These are phyloP conservation scores for Psilopsiagon aymara DNA, from an alignment of 2,113 vertebrate genomes.

Conservation along the genomic window DNA sequence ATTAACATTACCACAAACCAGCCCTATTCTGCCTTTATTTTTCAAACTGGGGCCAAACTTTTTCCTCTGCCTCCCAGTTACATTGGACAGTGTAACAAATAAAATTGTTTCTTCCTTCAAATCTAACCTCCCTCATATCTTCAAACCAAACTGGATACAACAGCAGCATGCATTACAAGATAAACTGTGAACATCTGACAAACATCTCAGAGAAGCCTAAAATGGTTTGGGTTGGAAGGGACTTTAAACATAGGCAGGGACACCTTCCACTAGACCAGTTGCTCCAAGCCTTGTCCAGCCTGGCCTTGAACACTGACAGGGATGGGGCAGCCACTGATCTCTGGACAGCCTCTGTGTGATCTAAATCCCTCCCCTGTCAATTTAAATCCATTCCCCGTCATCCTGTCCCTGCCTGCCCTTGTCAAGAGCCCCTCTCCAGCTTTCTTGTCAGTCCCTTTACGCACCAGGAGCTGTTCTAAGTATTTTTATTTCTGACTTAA, in stretches of 20 bases:
- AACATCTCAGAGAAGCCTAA: background rate
- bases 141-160: background rate
- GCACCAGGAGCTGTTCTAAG: background rate
- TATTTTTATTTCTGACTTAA: background rate
- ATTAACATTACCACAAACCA: background rate
- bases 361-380: background rate
- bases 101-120: no score
- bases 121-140: no score
- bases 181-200: background rate
- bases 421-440: background rate
- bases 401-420: background rate
- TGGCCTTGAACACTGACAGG: background rate
- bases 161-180: rapidly evolving
- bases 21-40: background rate
- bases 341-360: background rate
- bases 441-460: background rate
- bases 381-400: background rate
- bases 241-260: background rate
- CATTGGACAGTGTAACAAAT: background rate
- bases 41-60: background rate
- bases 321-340: background rate
- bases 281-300: background rate
- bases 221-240: background rate
- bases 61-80: background rate
- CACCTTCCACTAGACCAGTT: rapidly evolving